Percentiles rank a stretch among this genome's conserved stretches.
phyloP scores from a whole-genome alignment of 2,888 invertebrate species.

The Halictus quadricinctus region DNA sequence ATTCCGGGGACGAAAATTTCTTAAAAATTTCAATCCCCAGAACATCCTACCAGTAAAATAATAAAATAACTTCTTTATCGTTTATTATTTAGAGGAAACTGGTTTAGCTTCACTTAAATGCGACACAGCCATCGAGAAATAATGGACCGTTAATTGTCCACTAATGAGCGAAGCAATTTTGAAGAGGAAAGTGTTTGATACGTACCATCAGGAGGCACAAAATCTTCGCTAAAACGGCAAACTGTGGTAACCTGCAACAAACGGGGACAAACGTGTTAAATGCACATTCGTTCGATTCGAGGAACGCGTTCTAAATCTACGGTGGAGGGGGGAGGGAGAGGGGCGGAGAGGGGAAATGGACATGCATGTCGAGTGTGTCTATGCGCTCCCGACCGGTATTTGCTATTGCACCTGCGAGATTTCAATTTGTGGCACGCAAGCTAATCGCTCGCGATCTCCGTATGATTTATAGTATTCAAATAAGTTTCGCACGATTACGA shows the following conservation, averaged over 20 bases:
- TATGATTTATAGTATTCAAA: conserved; percentile 60
- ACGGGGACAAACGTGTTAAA: conserved; percentile 58
- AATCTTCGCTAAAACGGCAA: conserved; percentile 95
- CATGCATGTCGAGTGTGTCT: neutral
- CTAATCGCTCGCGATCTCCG: conserved; percentile 46
- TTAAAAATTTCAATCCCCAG: neutral
- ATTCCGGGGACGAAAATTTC: neutral
- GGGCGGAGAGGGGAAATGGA: neutral
- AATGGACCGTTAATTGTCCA: neutral
- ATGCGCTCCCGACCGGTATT: conserved; percentile 19
- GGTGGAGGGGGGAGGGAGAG: neutral
- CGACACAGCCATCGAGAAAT: neutral
- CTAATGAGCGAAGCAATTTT: neutral
- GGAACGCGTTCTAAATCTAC: conserved; percentile 4
- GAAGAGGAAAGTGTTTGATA: conserved; percentile 64
- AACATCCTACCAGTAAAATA: neutral
- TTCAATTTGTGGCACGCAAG: conserved; percentile 46
- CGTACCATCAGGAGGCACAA: conserved; percentile 95
- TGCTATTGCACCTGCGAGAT: conserved; percentile 36
- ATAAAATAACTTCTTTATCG: neutral
- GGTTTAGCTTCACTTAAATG: neutral
- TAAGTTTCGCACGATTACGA: conserved; percentile 60
- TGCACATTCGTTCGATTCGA: neutral
- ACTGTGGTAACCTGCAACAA: conserved; percentile 93
- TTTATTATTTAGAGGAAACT: neutral